Conservation (phyloP, 2,113 vertebrate genomes). For the Gymnogyps californianus region DNA sequence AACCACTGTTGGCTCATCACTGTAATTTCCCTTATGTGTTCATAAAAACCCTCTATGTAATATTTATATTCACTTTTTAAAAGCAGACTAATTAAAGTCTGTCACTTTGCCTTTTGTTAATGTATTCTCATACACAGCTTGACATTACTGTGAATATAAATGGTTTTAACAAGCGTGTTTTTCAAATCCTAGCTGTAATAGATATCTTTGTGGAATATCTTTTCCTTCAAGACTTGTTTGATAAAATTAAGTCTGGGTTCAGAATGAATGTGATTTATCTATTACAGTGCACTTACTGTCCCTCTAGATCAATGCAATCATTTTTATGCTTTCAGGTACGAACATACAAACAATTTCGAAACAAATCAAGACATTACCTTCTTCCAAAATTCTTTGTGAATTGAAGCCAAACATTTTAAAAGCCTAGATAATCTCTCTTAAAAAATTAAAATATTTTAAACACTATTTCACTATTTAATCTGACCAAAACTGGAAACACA, state of each 20-base stretch:
- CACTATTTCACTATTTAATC: neutral
- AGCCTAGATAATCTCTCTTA: neutral
- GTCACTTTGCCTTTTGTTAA: neutral
- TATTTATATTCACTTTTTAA: conserved; percentile 10
- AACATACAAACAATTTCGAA: neutral
- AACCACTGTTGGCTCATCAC: neutral
- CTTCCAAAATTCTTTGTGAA: neutral
- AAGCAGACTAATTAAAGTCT: neutral
- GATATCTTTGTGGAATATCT: neutral
- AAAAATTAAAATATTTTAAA: neutral
- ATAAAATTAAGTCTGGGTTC: neutral
- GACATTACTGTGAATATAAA: neutral
- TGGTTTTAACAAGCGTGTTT: neutral
- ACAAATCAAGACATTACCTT: neutral
- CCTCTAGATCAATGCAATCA: neutral
- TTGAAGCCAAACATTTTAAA: neutral
- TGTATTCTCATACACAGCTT: neutral
- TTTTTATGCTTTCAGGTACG: neutral
- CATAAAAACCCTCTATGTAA: neutral
- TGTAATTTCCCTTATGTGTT: neutral
- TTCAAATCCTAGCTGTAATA: neutral
- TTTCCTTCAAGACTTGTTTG: neutral
- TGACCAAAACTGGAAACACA: neutral
- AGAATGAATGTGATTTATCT: neutral
- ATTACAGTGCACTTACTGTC: neutral